Evolutionary conservation across 2,113 vertebrate species (phyloP), one percentile per base, ranked within the genome.

Genomic region (Scomber scombrus): DNA sequence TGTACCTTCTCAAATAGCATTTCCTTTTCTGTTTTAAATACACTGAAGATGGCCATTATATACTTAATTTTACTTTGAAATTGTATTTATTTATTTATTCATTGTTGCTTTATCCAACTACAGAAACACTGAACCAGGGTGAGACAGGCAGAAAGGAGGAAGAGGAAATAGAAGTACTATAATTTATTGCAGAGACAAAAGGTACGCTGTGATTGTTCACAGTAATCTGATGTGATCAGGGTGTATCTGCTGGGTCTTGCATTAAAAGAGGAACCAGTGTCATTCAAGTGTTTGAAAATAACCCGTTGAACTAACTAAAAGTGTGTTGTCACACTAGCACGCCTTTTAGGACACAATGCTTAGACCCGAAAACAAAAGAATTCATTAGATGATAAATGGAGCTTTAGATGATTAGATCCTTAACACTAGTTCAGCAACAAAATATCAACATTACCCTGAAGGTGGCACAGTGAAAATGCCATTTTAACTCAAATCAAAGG

Each of bases 21-120:
- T 78, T 71, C 73, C 56, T 34, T 11, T 76, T 76, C 34, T 47
- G 18, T 26, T 54, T 58, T n/a, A n/a, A n/a, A n/a, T 45, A 66
- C 34, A 12, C 19, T 23, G 1, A 49, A 49, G 15, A 40, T 34
- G 18, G 7, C 34, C 4, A 11, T 49, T 11, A 14, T 16, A 40
- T 5, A 52, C 11, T 45, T 55, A 34, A 40, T 40, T 56, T 3
- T 10, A 1, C 14, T 26, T 0, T 49, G 8, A 10, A 26, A 2
- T 26, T 62, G 52, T 15, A 57, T 14, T 8, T 11, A n/a, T 16
- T 49, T 5, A 12, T 5, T 3, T 29, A 26, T n/a, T 26, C 23
- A 26, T 26, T 26, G 23, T 26, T 29, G 16, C 8, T 43, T 43
- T 14, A 50, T 63, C 19, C 13, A 57, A n/a, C 43, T 49, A 16